Evolutionary conservation across 2,113 vertebrate species (phyloP), one percentile per base, ranked within the genome.

Genomic region (Oreocharis arfaki): DNA sequence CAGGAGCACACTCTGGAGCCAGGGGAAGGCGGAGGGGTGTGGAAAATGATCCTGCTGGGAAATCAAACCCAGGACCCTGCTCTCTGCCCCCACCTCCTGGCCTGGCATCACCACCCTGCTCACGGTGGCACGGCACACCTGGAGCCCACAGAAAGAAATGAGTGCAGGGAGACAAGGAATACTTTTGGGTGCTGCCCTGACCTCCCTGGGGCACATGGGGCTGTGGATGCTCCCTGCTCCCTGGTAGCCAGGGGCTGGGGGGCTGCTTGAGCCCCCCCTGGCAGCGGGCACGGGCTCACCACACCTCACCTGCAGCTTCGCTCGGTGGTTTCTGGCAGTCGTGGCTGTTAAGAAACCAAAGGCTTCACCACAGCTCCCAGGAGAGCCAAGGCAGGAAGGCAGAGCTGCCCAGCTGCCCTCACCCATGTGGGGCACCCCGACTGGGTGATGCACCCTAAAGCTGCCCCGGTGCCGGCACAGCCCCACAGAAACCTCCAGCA

Each of bases 221-320:
- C 46, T 3, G 3, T 3, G 55, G 73, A 49, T 80, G 68, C 11
- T 27, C 55, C 57, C 59, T 46, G n/a, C 30, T 44, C 57, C 87
- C 57, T 11, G 28, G 52, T 41, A 84, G 35, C 26, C 81, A 18
- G 24, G 30, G 27, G 39, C 53, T 73, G 61, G 42, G 85, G 78
- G 78, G 46, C 52, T 19, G 10, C 68, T 28, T 0, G 4, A 91
- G 46, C 68, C 81, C 77, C 20, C n/a, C 49, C 39, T 17, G 5
- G 50, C 56, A 84, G 77, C 2, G 0, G 57, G 35, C 56, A 85
- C 2, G 0, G 24, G 70, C 39, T 92, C 73, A 69, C 87, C 79
- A 46, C 23, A 16, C 35, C 89, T 69, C 96, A 79, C 89, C 97
- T 82, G 90, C 87, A 83, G 83, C 85, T 78, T 64, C 1, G 3